Conservation (phyloP, 2,888 invertebrate species). For the Raillietiella orientalis region DNA sequence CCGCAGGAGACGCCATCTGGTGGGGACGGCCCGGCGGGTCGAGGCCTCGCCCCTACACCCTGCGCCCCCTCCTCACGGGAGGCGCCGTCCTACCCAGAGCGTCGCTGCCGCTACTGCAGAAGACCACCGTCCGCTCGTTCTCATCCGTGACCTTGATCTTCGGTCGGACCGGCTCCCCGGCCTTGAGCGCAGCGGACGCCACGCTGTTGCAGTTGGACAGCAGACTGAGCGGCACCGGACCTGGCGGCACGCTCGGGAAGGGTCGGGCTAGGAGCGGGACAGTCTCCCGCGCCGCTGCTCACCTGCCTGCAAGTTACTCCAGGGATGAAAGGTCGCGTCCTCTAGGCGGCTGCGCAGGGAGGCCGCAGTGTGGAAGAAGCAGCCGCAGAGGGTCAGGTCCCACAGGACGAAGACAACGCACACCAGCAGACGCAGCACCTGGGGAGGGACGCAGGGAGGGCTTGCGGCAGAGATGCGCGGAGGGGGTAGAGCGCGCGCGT, state of each 20-base stretch:
- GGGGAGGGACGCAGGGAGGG: no score
- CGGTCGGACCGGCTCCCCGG: constrained; percentile 17
- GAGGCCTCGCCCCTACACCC: constrained; percentile 3
- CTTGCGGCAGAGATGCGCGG: no score
- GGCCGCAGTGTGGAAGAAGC: constrained; percentile 20
- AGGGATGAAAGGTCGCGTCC: no score
- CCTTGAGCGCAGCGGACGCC: constrained; percentile 15
- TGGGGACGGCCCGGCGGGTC: constrained; percentile 2
- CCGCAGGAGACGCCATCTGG: constrained; percentile 3
- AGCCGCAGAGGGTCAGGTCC: constrained; percentile 19
- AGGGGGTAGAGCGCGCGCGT: no score
- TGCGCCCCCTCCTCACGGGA: no score
- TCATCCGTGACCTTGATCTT: constrained; percentile 15
- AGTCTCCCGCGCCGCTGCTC: no score
- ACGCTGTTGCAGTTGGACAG: constrained; percentile 20
- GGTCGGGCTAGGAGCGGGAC: no score
- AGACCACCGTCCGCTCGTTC: constrained; percentile 13
- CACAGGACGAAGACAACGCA: constrained; percentile 20
- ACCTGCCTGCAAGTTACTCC: no score
- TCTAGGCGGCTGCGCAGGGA: constrained; percentile 15
- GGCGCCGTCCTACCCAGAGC: no score
- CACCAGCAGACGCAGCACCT: constrained; percentile 16
- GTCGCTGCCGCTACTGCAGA: constrained; percentile 10
- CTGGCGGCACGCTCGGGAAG: constrained; percentile 9
- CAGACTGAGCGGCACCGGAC: constrained; percentile 19